Evolutionary conservation across 37 sponge, comb jelly and placozoan genomes (phyloP), one percentile per base, ranked within the genome.

Genomic region (Ianthella basta): DNA sequence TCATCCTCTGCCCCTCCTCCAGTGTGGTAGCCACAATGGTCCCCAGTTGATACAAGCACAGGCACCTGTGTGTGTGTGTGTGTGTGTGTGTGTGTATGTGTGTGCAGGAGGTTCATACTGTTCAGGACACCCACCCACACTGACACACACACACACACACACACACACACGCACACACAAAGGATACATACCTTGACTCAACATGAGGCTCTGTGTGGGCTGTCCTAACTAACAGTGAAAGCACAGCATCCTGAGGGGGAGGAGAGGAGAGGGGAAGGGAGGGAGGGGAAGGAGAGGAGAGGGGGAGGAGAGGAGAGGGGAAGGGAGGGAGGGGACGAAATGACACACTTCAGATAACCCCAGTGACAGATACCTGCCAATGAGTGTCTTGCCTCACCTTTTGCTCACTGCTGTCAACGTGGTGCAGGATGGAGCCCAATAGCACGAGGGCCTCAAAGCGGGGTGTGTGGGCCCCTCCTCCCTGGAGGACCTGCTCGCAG

Each of bases 31-130:
- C 88, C 29, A 70, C 66, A 30, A 94, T 56, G 55, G 86, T 82
- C 24, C 94, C 94, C 20, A 90, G 56, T 27, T 85, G 86, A 39
- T 88, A 77, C n/a, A 94, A 63, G 32, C 91, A 91, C 39, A 86
- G 63, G 38, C 91, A 88, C 57, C 94, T 85, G 75, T 13, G 1
- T 14, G 16, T 0, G 53, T 4, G 53, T 24, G 78, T 12, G 54
- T 3, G 53, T 39, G 54, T 13, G 64, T 69, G 4, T 14, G 63
- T 56, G 59, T 56, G 59, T 56, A 18, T 56, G 59, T 19, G 59
- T 56, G 59, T 56, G 59, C 15, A n/a, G n/a, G n/a, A n/a, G n/a
- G n/a, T n/a, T n/a, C n/a, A n/a, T n/a, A n/a, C n/a, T n/a, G n/a
- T n/a, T n/a, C n/a, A n/a, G n/a, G n/a, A n/a, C n/a, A n/a, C n/a